phyloP scores from a whole-genome alignment of 2,888 invertebrate species.

The Melieria omissa region DNA sequence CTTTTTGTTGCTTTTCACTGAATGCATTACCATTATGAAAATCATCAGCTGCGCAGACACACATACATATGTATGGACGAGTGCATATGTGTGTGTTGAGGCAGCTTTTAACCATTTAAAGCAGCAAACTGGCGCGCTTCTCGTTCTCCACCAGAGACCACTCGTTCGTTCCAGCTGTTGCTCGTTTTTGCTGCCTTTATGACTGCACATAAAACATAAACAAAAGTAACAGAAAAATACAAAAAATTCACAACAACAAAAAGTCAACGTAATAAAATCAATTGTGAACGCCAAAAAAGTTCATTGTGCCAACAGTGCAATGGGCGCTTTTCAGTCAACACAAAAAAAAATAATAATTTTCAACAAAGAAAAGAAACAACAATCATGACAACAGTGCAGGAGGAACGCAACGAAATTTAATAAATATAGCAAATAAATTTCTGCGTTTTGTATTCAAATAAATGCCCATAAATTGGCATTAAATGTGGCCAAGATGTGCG shows the following conservation, averaged over 20 bases:
- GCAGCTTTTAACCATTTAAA: constrained; percentile 15
- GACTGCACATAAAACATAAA: no score
- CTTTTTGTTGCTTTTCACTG: constrained; percentile 5
- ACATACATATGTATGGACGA: not conserved
- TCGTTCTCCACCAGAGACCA: no score
- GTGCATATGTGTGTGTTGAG: not conserved
- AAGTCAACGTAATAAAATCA: no score
- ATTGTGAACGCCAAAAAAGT: no score
- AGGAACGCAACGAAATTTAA: not conserved
- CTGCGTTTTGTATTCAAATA: constrained; percentile 34
- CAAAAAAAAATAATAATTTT: no score
- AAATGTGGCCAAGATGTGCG: constrained; percentile 8
- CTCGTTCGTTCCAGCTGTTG: no score
- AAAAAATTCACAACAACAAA: no score
- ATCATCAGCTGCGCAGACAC: not conserved
- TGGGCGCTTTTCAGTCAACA: no score
- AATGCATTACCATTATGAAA: constrained; percentile 26
- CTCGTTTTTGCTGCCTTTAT: no score
- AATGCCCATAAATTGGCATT: constrained; percentile 34
- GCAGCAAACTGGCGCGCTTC: constrained; percentile 16
- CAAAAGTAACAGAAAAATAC: no score
- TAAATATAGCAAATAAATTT: constrained; percentile 33
- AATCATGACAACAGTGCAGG: no score
- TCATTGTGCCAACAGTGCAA: no score
- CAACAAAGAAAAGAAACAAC: not conserved